Conservation (phyloP, 1,140 invertebrate species). For the Scylla paramamosain region DNA sequence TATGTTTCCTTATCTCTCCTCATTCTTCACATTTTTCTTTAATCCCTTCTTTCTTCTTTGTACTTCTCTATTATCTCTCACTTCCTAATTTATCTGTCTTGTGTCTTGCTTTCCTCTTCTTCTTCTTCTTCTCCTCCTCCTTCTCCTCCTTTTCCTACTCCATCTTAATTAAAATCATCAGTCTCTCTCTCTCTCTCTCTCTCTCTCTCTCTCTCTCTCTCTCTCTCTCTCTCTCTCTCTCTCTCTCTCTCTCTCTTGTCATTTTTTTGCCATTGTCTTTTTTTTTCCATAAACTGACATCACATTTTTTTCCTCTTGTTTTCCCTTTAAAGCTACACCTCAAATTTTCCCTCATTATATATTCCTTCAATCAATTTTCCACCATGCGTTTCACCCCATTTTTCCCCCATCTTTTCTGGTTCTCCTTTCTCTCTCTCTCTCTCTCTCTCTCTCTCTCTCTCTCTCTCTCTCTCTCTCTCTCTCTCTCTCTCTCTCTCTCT, state of each 20-base stretch:
- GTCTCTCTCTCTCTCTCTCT: neutral
- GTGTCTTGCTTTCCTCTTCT: no score
- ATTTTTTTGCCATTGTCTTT: neutral
- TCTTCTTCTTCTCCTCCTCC: neutral
- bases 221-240: slow-evolving; percentile 45
- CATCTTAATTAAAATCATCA: neutral
- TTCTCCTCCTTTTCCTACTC: neutral
- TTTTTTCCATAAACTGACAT: neutral
- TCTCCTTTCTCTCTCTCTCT: no score
- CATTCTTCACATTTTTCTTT: neutral
- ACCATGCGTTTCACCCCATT: no score
- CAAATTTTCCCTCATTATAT: no score
- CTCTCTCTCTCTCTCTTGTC: slow-evolving; percentile 29
- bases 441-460: neutral
- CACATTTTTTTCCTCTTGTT: neutral
- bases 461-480: slow-evolving; percentile 20
- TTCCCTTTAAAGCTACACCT: neutral
- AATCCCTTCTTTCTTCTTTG: neutral
- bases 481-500: slow-evolving; percentile 7
- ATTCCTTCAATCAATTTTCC: no score
- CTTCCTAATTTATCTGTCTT: no score
- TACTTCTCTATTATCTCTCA: no score
- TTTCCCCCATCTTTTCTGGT: no score
- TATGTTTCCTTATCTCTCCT: neutral
- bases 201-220: slow-evolving; percentile 1